Conservation (phyloP, 2,888 invertebrate genomes). For the Latrodectus hesperus region DNA sequence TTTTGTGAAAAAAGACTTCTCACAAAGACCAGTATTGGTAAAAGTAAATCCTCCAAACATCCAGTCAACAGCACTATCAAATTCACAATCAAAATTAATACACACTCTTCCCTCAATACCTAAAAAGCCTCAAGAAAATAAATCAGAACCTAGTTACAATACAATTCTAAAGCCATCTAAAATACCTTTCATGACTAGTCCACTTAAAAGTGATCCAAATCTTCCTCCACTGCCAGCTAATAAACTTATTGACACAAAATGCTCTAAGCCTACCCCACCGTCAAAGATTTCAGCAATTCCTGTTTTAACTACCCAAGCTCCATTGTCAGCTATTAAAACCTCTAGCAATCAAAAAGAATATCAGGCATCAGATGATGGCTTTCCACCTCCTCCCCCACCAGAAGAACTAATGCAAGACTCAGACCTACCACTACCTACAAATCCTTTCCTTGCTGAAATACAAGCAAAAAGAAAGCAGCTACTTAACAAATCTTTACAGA, state of each 20-base stretch:
- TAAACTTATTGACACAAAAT: constrained; percentile 19
- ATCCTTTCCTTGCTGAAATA: constrained; percentile 71
- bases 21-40: constrained; percentile 68
- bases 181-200: constrained; percentile 55
- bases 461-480: constrained; percentile 76
- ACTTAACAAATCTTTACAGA: constrained; percentile 71
- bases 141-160: constrained; percentile 16
- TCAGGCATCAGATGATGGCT: neutral
- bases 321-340: constrained; percentile 47
- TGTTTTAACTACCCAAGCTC: constrained; percentile 47
- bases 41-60: constrained; percentile 71
- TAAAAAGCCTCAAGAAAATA: constrained; percentile 37
- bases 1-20: constrained; percentile 69
- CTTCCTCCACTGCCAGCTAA: constrained; percentile 44
- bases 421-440: constrained; percentile 67
- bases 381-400: neutral
- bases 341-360: constrained; percentile 18
- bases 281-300: constrained; percentile 51
- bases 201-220: constrained; percentile 46
- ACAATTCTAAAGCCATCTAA: constrained; percentile 52
- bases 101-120: constrained; percentile 54
- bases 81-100: constrained; percentile 41
- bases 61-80: constrained; percentile 29
- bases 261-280: constrained; percentile 3
- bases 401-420: constrained; percentile 45